These are phyloP conservation scores for Tragelaphus strepsiceros DNA, from an alignment of 2,113 vertebrate genomes.

Conservation along the genomic window DNA sequence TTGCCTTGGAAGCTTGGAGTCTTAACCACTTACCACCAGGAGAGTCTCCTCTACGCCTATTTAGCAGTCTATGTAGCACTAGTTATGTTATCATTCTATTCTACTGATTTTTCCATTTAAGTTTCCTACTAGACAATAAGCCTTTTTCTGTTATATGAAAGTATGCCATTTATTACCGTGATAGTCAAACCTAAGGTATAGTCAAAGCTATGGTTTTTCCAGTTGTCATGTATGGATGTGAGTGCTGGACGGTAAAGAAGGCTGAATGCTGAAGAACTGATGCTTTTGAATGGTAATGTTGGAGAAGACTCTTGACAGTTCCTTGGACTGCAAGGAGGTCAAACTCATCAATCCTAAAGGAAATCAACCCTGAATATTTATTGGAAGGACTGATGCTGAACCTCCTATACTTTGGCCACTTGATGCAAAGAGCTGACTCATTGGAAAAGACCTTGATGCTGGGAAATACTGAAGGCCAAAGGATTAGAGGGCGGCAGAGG, in stretches of 20 bases:
- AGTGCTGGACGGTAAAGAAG: neutral
- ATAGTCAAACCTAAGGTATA: neutral
- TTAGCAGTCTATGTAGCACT: neutral
- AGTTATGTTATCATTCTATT: neutral
- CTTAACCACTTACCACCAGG: neutral
- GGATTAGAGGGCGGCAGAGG: neutral
- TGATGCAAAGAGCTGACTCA: neutral
- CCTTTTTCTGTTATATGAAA: neutral
- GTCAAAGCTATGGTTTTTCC: neutral
- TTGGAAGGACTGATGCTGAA: neutral
- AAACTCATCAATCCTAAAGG: neutral
- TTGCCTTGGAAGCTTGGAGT: neutral
- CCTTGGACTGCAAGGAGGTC: neutral
- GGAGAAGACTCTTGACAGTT: neutral
- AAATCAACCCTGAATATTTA: neutral
- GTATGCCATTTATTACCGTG: neutral
- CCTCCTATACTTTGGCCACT: neutral
- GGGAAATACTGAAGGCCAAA: neutral
- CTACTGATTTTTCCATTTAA: neutral
- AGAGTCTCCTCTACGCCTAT: neutral
- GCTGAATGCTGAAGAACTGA: neutral
- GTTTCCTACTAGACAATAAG: neutral
- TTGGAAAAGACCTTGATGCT: neutral
- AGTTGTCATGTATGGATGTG: neutral
- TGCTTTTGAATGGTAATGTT: neutral